Percentiles rank a stretch among this genome's conserved stretches.
Evolutionary conservation across 2,113 vertebrate genomes (phyloP).

Genomic region (Stomatorhinus ivindoensis): DNA sequence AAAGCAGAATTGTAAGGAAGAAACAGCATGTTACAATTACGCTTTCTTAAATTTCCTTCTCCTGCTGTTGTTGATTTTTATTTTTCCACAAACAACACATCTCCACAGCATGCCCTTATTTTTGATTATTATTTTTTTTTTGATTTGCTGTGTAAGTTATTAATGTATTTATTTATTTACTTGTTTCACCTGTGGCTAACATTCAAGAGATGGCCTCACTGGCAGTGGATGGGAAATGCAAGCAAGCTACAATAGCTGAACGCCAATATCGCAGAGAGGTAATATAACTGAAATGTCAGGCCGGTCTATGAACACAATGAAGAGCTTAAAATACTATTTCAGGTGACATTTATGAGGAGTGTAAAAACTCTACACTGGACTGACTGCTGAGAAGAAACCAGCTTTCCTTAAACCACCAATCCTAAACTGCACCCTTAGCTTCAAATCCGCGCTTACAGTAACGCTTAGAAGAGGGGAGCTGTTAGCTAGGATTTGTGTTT

Average conservation of each 20-base stretch:
- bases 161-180: not conserved
- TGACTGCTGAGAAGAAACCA: not conserved
- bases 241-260: not conserved
- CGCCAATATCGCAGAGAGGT: not conserved
- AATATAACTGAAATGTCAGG: conserved; percentile 15
- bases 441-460: not conserved
- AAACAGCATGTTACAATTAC: not conserved
- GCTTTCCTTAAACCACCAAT: not conserved
- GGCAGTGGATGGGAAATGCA: not conserved
- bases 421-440: conserved; percentile 1
- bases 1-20: not conserved
- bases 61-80: not conserved
- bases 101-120: not conserved
- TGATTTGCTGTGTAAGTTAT: not conserved
- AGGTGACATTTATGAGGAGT: conserved; percentile 18
- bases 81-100: not conserved
- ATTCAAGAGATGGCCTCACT: not conserved
- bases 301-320: conserved; percentile 8
- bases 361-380: not conserved
- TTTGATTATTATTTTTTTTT: not conserved
- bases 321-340: conserved; percentile 15
- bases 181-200: not conserved
- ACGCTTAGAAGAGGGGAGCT: not conserved
- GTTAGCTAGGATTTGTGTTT: not conserved
- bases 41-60: not conserved